Percentiles rank a stretch among this genome's conserved stretches.
These are phyloP conservation scores for Theocolax elegans DNA, from an alignment of 1,140 invertebrate species.

Conservation along the genomic window DNA sequence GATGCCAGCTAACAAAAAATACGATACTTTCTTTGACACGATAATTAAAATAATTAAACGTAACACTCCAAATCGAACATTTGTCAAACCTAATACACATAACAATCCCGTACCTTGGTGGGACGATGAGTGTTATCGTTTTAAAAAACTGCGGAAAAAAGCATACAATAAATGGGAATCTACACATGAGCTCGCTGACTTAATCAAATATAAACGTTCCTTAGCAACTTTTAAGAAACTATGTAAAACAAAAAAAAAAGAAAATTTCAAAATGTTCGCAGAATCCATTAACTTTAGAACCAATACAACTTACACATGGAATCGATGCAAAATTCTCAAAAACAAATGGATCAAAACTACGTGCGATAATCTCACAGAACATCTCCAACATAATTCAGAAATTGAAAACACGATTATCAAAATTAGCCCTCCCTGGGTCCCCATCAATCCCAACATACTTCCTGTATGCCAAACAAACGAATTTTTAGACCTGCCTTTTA, in stretches of 20 bases:
- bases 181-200: constrained; percentile 1
- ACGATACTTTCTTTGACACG: neutral
- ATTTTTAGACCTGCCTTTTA: neutral
- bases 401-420: neutral
- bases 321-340: constrained; percentile 12
- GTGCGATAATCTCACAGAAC: no score
- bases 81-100: neutral
- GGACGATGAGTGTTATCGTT: constrained; percentile 31
- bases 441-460: neutral
- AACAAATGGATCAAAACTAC: neutral
- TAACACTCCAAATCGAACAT: neutral
- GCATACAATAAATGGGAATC: neutral
- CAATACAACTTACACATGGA: neutral
- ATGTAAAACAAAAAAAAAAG: constrained; percentile 2
- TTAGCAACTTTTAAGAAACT: neutral
- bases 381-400: neutral
- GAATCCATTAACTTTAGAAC: neutral
- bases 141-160: neutral
- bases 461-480: constrained; percentile 1
- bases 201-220: neutral
- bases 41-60: neutral
- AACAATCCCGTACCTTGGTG: constrained; percentile 19
- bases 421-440: neutral
- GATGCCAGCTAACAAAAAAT: neutral
- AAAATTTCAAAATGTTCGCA: constrained; percentile 2